These are phyloP conservation scores for Megamerina dolium DNA, from an alignment of 2,888 invertebrate species.

Conservation along the genomic window DNA sequence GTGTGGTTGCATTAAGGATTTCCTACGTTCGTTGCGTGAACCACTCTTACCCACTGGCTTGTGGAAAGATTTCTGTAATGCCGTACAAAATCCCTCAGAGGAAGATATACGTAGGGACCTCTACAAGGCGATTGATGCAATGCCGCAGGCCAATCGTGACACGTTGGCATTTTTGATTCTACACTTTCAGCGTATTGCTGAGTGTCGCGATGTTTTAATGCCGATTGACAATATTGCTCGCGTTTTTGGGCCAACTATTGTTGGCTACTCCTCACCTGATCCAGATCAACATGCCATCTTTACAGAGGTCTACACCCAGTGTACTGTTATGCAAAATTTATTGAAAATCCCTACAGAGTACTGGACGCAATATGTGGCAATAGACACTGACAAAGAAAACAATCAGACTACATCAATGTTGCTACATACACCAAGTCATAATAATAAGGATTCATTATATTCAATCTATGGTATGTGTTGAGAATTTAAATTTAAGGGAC, in stretches of 20 bases:
- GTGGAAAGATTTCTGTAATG: slow-evolving; percentile 62
- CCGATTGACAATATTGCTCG: slow-evolving; percentile 79
- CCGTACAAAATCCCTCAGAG: slow-evolving; percentile 54
- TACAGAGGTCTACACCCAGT: slow-evolving; percentile 72
- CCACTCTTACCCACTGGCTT: slow-evolving; percentile 77
- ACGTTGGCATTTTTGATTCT: slow-evolving; percentile 87
- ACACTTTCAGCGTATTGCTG: slow-evolving; percentile 85
- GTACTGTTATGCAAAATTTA: slow-evolving; percentile 63
- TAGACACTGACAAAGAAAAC: slow-evolving; percentile 30
- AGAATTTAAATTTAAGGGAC: slow-evolving; percentile 3
- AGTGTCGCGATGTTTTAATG: slow-evolving; percentile 85
- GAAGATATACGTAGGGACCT: slow-evolving; percentile 52
- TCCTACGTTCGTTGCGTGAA: slow-evolving; percentile 81
- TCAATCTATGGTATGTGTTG: slow-evolving; percentile 41
- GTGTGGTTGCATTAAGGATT: slow-evolving; percentile 92
- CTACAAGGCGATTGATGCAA: slow-evolving; percentile 69
- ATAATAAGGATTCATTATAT: slow-evolving; percentile 32
- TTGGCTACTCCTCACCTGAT: slow-evolving; percentile 77
- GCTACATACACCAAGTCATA: slow-evolving; percentile 26
- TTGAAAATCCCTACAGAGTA: slow-evolving; percentile 67
- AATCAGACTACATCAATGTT: slow-evolving; percentile 9
- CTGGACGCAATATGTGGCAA: slow-evolving; percentile 54
- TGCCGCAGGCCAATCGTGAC: slow-evolving; percentile 91
- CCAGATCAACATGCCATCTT: slow-evolving; percentile 68
- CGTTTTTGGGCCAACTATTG: slow-evolving; percentile 89